Evolutionary conservation across 2,888 invertebrate species (phyloP).

Genomic region (Andrena haemorrhoa): DNA sequence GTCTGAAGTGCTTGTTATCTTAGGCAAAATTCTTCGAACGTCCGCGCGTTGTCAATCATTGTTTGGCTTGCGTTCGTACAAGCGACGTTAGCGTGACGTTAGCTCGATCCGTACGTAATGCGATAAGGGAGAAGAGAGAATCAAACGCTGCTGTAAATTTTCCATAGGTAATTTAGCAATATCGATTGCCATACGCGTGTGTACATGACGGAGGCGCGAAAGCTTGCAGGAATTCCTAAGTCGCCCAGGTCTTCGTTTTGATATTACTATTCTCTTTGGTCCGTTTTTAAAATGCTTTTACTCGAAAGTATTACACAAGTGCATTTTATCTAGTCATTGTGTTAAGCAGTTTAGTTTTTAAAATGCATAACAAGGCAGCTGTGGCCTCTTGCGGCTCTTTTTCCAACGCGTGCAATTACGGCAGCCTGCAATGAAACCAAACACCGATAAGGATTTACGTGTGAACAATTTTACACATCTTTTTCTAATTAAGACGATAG

Average conservation of each 20-base stretch:
- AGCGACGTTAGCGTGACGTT: constrained; percentile 1
- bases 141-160: constrained; percentile 9
- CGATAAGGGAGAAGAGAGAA: background rate
- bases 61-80: constrained; percentile 15
- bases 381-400: constrained; percentile 5
- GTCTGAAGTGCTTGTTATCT: constrained; percentile 38
- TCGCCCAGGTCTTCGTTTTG: background rate
- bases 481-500: constrained; percentile 21
- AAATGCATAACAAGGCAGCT: constrained; percentile 21
- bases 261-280: background rate
- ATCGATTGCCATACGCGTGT: constrained; percentile 5
- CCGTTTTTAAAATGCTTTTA: constrained; percentile 11
- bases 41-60: constrained; percentile 13
- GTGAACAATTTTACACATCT: constrained; percentile 14
- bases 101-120: background rate
- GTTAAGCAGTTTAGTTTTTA: constrained; percentile 46
- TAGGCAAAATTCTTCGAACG: constrained; percentile 12
- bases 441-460: constrained; percentile 18
- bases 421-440: background rate
- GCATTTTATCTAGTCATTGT: constrained; percentile 62
- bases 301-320: constrained; percentile 52
- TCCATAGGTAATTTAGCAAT: constrained; percentile 15
- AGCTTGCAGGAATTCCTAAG: constrained; percentile 10
- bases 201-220: background rate
- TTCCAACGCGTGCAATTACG: background rate